These are phyloP conservation scores for Eristalis pertinax DNA, from an alignment of 2,888 invertebrate species.

Conservation along the genomic window DNA sequence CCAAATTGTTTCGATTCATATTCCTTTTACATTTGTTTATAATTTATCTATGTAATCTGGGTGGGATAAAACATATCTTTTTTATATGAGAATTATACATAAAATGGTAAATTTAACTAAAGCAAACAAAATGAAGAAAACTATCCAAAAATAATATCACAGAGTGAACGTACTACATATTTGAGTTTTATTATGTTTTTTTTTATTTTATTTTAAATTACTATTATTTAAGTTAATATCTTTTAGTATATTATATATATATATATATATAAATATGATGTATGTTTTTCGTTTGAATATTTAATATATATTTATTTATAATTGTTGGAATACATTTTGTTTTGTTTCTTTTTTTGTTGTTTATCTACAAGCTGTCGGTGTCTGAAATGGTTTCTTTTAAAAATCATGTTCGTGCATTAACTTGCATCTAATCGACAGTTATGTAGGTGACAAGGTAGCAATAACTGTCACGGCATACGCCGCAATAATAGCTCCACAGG, in stretches of 20 bases:
- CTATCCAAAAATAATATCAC: slow-evolving; percentile 69
- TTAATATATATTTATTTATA: slow-evolving; percentile 71
- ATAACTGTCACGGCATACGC: no score
- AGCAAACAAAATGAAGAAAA: slow-evolving; percentile 32
- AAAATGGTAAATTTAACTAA: slow-evolving; percentile 46
- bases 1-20: slow-evolving; percentile 55
- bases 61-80: slow-evolving; percentile 68
- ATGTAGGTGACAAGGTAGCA: no score
- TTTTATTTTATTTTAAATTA: slow-evolving; percentile 34
- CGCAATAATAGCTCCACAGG: no score
- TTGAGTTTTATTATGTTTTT: slow-evolving; percentile 51
- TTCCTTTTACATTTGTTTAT: slow-evolving; percentile 39
- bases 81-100: slow-evolving; percentile 60
- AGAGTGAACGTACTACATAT: slow-evolving; percentile 55
- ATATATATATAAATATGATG: slow-evolving; percentile 35
- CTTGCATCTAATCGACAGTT: no score
- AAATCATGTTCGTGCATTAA: background rate
- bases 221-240: slow-evolving; percentile 56
- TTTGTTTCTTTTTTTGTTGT: slow-evolving; percentile 72
- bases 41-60: slow-evolving; percentile 47
- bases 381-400: background rate
- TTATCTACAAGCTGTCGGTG: slow-evolving; percentile 48
- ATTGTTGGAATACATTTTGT: slow-evolving; percentile 71
- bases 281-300: slow-evolving; percentile 69
- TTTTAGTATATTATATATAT: slow-evolving; percentile 36